phyloP scores from a whole-genome alignment of 1,140 invertebrate genomes.

The Brachionus sp. region DNA sequence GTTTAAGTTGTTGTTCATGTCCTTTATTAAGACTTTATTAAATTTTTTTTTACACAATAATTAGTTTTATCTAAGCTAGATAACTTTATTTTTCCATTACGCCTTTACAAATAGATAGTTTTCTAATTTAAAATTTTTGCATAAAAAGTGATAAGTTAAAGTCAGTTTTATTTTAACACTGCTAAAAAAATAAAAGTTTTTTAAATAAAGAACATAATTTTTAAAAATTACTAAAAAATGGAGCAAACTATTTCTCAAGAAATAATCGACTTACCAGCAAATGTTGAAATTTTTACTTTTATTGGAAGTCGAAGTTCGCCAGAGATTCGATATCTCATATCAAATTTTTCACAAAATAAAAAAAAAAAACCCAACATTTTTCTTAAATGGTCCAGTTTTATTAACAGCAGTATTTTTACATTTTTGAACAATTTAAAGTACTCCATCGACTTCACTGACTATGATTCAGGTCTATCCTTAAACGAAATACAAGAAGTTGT shows the following conservation, averaged over 20 bases:
- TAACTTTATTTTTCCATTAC: too few species aligned
- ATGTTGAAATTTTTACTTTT: neutral
- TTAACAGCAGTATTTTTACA: neutral
- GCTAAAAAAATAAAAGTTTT: too few species aligned
- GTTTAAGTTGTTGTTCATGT: too few species aligned
- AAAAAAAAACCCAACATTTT: neutral
- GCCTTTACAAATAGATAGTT: too few species aligned
- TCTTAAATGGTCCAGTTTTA: conserved; percentile 22
- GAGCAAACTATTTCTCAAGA: neutral
- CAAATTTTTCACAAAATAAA: neutral
- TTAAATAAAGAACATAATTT: too few species aligned
- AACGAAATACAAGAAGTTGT: neutral
- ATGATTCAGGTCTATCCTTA: neutral
- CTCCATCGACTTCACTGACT: neutral
- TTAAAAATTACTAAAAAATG: neutral
- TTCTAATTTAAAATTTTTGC: too few species aligned
- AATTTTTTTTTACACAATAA: too few species aligned
- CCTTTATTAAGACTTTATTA: too few species aligned
- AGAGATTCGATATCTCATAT: neutral
- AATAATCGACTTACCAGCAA: neutral
- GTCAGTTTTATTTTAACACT: too few species aligned
- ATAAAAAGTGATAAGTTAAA: too few species aligned
- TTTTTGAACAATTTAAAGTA: neutral
- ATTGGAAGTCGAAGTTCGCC: conserved; percentile 2
- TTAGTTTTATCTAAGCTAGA: too few species aligned